Percentiles rank a stretch among this genome's conserved stretches.
Conservation (phyloP, 2,888 invertebrate genomes). For the Calliscelio sp. region DNA sequence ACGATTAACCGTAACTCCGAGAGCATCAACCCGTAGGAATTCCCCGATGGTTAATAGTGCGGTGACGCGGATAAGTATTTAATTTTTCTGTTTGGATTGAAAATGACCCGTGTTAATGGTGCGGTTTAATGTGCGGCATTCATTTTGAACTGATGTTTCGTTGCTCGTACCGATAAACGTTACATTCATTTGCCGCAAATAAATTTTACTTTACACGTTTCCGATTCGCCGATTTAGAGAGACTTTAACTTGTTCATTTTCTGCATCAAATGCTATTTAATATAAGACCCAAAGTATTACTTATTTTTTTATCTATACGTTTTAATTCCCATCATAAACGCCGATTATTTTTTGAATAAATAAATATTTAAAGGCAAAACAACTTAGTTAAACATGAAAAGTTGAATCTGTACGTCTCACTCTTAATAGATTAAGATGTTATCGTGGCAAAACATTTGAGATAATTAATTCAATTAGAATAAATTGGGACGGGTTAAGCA, state of each 20-base stretch:
- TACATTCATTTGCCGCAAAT: constrained; percentile 7
- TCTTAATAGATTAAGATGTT: too few species aligned
- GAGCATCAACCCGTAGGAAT: constrained; percentile 5
- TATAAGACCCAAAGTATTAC: too few species aligned
- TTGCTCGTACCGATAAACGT: not conserved
- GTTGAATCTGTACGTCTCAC: not conserved
- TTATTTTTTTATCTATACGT: too few species aligned
- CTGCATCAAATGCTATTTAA: too few species aligned
- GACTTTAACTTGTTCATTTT: too few species aligned
- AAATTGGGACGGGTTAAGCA: too few species aligned
- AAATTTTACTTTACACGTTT: too few species aligned
- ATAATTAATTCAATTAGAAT: not conserved
- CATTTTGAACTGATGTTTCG: constrained; percentile 13
- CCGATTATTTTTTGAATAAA: too few species aligned
- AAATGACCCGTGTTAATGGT: constrained; percentile 9
- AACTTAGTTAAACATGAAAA: too few species aligned
- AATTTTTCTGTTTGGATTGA: constrained; percentile 26
- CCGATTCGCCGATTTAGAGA: too few species aligned
- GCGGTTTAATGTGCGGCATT: constrained; percentile 23
- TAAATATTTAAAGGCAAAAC: too few species aligned
- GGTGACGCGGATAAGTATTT: constrained; percentile 25
- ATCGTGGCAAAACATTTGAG: not conserved
- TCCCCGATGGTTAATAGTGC: constrained; percentile 28
- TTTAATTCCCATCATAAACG: too few species aligned
- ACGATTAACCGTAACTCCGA: constrained; percentile 35